Evolutionary conservation across 2,797 vertebrate species (phyloP).

Genomic region (Platyrinchus mystaceus): DNA sequence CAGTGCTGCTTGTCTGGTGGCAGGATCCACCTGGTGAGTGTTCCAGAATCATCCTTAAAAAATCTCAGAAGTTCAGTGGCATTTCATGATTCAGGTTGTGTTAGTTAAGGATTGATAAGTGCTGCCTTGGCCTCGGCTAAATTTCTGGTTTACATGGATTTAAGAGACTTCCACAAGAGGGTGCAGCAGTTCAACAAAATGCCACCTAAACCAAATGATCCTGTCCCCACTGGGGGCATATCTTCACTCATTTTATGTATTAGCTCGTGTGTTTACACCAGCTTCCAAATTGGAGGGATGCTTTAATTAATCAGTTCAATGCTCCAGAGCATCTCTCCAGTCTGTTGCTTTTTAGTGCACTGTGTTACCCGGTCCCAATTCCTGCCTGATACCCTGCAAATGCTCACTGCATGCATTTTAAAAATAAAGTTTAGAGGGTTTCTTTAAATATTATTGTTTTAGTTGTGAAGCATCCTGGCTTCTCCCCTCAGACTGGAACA

Average conservation of each 20-base stretch:
- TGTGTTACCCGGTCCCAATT: not conserved
- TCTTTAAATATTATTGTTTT: fast-evolving
- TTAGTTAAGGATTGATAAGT: too few relatives aligned
- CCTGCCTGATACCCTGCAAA: not conserved
- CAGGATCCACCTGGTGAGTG: not conserved
- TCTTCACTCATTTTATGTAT: not conserved
- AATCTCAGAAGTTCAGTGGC: fast-evolving
- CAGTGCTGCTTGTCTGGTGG: not conserved
- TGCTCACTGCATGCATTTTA: not conserved
- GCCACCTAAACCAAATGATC: fast-evolving
- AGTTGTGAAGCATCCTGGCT: not conserved
- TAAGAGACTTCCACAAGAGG: conserved; percentile 40
- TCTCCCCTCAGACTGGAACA: not conserved
- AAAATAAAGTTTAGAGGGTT: not conserved
- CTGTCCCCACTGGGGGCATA: fast-evolving
- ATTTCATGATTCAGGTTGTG: not conserved
- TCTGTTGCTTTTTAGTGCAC: not conserved
- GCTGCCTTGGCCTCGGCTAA: not conserved
- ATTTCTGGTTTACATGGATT: not conserved
- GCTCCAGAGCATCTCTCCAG: not conserved
- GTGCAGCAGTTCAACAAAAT: not conserved
- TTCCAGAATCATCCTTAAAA: not conserved
- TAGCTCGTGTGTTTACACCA: not conserved
- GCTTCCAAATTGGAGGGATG: not conserved
- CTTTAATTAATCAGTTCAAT: not conserved